Evolutionary conservation across 2,888 invertebrate species (phyloP).

Genomic region (Neoitamus cyanurus): DNA sequence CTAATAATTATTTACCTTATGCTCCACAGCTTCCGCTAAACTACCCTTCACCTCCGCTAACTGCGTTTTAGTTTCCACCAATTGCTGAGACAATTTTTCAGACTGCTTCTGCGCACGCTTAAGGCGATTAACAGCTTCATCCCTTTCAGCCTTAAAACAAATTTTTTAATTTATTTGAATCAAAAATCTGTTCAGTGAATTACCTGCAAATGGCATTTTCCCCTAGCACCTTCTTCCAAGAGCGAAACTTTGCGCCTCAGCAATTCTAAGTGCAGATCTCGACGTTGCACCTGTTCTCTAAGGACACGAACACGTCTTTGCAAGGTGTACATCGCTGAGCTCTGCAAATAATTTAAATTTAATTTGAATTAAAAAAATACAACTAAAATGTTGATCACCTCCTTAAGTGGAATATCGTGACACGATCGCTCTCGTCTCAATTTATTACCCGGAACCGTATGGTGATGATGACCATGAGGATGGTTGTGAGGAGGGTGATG

Average conservation of each 20-base stretch:
- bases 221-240: slow-evolving; percentile 79
- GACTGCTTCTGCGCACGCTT: slow-evolving; percentile 86
- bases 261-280: slow-evolving; percentile 91
- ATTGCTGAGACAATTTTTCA: slow-evolving; percentile 82
- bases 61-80: slow-evolving; percentile 84
- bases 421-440: slow-evolving; percentile 82
- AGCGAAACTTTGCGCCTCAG: slow-evolving; percentile 86
- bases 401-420: slow-evolving; percentile 83
- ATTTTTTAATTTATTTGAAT: not conserved
- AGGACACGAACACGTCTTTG: slow-evolving; percentile 87
- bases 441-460: slow-evolving; percentile 71
- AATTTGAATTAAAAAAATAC: not conserved
- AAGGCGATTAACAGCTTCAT: slow-evolving; percentile 75
- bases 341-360: slow-evolving; percentile 68
- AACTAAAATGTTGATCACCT: slow-evolving; percentile 68
- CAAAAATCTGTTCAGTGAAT: not conserved
- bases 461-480: slow-evolving; percentile 54
- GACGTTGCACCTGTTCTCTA: slow-evolving; percentile 89
- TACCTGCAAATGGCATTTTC: slow-evolving; percentile 71
- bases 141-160: slow-evolving; percentile 70
- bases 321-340: slow-evolving; percentile 87
- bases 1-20: slow-evolving; percentile 25
- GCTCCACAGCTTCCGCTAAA: slow-evolving; percentile 83
- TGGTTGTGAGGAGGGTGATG: slow-evolving; percentile 47
- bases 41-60: slow-evolving; percentile 87